phyloP scores from a whole-genome alignment of 2,888 invertebrate genomes.

The Rhorus exstirpatorius region DNA sequence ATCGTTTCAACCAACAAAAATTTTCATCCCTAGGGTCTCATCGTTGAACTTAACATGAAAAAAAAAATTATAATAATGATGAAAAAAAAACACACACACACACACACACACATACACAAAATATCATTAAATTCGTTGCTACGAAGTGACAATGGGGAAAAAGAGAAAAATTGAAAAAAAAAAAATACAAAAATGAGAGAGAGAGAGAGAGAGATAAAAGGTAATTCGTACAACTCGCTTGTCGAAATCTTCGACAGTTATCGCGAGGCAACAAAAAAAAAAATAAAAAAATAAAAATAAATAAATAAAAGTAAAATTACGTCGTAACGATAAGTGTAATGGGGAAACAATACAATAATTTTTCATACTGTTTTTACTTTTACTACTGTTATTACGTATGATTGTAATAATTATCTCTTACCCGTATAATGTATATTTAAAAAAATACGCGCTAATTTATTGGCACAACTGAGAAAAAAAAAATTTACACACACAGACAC shows the following conservation, averaged over 20 bases:
- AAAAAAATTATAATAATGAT: slow-evolving; percentile 10
- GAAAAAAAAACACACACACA: slow-evolving; percentile 1
- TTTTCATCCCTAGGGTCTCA: slow-evolving; percentile 56
- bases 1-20: slow-evolving; percentile 52
- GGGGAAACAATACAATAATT: slow-evolving; percentile 84
- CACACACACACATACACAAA: slow-evolving; percentile 10
- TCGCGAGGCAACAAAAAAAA: slow-evolving; percentile 66
- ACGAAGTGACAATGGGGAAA: slow-evolving; percentile 52
- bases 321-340: slow-evolving; percentile 82
- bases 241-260: slow-evolving; percentile 61
- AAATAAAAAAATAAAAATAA: background rate
- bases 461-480: slow-evolving; percentile 58
- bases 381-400: slow-evolving; percentile 82
- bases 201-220: slow-evolving; percentile 1
- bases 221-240: slow-evolving; percentile 62
- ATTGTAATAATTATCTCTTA: slow-evolving; percentile 80
- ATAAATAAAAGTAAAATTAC: background rate
- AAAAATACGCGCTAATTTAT: slow-evolving; percentile 64
- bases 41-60: slow-evolving; percentile 49
- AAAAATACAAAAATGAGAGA: background rate
- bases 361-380: slow-evolving; percentile 85
- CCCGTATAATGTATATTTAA: slow-evolving; percentile 73
- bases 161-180: slow-evolving; percentile 31
- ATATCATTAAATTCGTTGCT: slow-evolving; percentile 60
- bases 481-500: slow-evolving; percentile 36